Base-by-base conservation (phyloP, 2,888 invertebrate genomes). In the Acronicta leporina region DNA sequence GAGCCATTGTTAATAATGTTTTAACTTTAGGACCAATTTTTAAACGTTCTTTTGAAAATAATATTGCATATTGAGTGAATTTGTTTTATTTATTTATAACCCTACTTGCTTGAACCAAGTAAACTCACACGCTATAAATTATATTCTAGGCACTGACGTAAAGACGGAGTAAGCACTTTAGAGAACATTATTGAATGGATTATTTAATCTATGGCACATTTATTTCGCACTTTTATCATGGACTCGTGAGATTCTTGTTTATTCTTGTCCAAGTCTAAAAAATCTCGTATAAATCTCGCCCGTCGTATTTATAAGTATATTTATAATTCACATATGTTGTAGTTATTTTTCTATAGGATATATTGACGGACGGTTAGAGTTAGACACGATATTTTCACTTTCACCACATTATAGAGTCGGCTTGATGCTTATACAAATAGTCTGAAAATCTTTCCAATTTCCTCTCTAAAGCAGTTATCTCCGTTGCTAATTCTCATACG, bases 331-430 rank as follows among this genome's bases (percentile, higher is more conserved):
- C 20, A 20, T 20, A 20, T 20, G 2, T 20, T 20, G 2, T 20
- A 20, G 20, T 20, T 3, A 20, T 20, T 20, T 20, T 20, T 20
- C 20, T 4, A 20, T 20, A 20, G 4, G 20, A 20, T 4, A 27
- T 7, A 27, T 13, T 11, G 35, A 35, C 2, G 6, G 1, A n/a
- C n/a, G n/a, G 11, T 35, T 35, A 13, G 35, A 2, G 6, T 35
- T 4, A 5, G 5, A 2, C n/a, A 13, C 35, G 1, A 5, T 13
- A 42, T 47, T 25, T 30, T n/a, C 15, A 43, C 65, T 60, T 51
- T 87, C 73, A 96, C 96, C 96, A 96, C 92, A 96, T 94, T 77
- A 96, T 95, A 38, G 95, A 95, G 74, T 96, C 95, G 0, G 95
- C 95, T 81, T 95, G 94, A 62, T 95, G 92, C 80, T 95, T 95